Percentiles rank a stretch among this genome's conserved stretches.
phyloP scores from a whole-genome alignment of 2,113 vertebrate genomes.

The Zeus faber region DNA sequence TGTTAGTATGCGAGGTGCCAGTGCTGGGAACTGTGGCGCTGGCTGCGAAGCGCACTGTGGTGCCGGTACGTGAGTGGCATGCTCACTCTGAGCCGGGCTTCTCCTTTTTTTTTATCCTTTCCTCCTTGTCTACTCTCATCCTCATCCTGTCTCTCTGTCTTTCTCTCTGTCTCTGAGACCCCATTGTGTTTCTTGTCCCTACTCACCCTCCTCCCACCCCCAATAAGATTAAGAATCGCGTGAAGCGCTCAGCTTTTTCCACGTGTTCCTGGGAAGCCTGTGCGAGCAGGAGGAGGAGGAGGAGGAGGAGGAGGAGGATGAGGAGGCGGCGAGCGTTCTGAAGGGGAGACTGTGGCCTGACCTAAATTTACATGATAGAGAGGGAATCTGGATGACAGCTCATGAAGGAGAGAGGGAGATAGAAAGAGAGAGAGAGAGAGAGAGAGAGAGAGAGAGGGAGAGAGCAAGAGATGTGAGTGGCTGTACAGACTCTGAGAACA shows the following conservation, averaged over 20 bases:
- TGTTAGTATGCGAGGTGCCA: conserved; percentile 64
- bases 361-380: conserved; percentile 78
- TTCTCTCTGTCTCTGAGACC: background rate
- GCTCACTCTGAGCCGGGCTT: conserved; percentile 36
- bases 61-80: conserved; percentile 61
- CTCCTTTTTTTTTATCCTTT: background rate
- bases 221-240: conserved; percentile 66
- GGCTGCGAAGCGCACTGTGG: conserved; percentile 42
- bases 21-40: conserved; percentile 51
- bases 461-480: background rate
- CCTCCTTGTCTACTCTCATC: background rate
- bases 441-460: conserved; percentile 25
- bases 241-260: conserved; percentile 65
- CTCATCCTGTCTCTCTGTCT: background rate
- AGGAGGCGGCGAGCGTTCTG: conserved; percentile 23
- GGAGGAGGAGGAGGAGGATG: too few relatives aligned
- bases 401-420: conserved; percentile 41
- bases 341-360: conserved; percentile 71
- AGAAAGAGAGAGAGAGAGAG: conserved; percentile 36
- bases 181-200: background rate
- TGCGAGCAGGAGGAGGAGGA: background rate
- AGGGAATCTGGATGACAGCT: conserved; percentile 78
- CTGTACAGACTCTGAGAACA: background rate
- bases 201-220: conserved; percentile 30
- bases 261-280: conserved; percentile 57